Conservation (phyloP, 2,888 invertebrate species). For the Leptarthrus brevirostris region DNA sequence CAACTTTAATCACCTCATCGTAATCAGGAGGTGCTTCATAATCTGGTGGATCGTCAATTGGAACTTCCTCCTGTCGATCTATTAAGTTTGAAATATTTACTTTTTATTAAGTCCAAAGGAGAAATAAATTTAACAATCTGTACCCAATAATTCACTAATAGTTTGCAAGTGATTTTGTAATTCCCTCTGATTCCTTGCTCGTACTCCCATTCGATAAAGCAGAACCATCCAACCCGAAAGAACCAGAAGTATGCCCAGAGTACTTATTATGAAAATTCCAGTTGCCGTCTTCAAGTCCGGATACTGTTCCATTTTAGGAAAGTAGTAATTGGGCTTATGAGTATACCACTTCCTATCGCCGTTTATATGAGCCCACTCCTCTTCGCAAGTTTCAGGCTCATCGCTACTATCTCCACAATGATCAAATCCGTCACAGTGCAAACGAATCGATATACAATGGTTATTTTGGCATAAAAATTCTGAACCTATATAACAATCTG, state of each 20-base stretch:
- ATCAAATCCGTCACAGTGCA: constrained; percentile 81
- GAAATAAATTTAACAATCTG: constrained; percentile 18
- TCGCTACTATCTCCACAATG: constrained; percentile 81
- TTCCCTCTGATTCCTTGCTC: constrained; percentile 73
- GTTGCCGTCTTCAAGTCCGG: constrained; percentile 76
- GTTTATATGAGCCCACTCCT: constrained; percentile 70
- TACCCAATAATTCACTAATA: constrained; percentile 76
- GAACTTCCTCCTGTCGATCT: constrained; percentile 67
- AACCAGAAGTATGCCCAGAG: constrained; percentile 73
- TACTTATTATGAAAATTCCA: constrained; percentile 74
- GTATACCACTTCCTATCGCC: constrained; percentile 73
- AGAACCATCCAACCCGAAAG: constrained; percentile 74
- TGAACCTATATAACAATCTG: constrained; percentile 75
- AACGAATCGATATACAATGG: constrained; percentile 74
- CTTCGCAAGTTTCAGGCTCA: constrained; percentile 73
- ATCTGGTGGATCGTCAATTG: constrained; percentile 72
- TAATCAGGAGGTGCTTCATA: constrained; percentile 81
- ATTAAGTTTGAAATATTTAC: constrained; percentile 63
- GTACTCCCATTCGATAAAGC: constrained; percentile 73
- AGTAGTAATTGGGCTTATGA: constrained; percentile 78
- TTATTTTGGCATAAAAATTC: constrained; percentile 79
- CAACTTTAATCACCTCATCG: constrained; percentile 74
- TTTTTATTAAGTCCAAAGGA: too few relatives aligned
- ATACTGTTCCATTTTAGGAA: constrained; percentile 76
- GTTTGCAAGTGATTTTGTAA: constrained; percentile 76